Evolutionary conservation across 2,797 vertebrate genomes (phyloP), one percentile per base, ranked within the genome.

Genomic region (Megalops cyprinoides): DNA sequence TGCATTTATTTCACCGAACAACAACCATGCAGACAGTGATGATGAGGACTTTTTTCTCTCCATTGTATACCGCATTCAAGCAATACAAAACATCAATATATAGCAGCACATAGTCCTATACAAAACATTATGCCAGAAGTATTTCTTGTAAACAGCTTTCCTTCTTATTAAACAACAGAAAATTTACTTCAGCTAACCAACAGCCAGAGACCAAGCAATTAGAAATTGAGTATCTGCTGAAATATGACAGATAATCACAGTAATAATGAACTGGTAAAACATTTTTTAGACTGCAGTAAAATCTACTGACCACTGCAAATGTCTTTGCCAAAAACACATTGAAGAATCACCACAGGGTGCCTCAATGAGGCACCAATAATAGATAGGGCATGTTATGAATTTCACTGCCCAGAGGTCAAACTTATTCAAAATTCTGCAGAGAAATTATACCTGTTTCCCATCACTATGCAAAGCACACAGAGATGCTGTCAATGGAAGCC

Each of bases 391-490:
- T 60, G 85, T 86, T 86, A 83, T 85, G 85, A 87, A 88, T 88
- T 87, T 86, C 86, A 88, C 74, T 85, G 88, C 86, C 84, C 75
- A 79, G 79, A 78, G 86, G 89, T 90, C 88, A 92, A 85, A 83
- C 89, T 89, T 87, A 87, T 86, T 87, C 85, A 83, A 85, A 87
- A 88, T 89, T 86, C 81, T 82, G 82, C 82, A 83, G 80, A 82
- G 85, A 88, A 88, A 90, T 83, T 83, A 88, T 85, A 86, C 79
- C 81, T 48, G 80, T 76, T 86, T 71, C 49, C 56, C 79, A 82
- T 92, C 88, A 82, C 79, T 80, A 87, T 90, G 87, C 89, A 89
- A 86, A 82, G 83, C 86, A 86, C 88, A 85, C 84, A 48, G 74
- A 82, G n/a, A n/a, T n/a, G n/a, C n/a, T n/a, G n/a, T n/a, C n/a